Base-by-base conservation (phyloP, 2,888 invertebrate species). In the Thymelicus sylvestris region DNA sequence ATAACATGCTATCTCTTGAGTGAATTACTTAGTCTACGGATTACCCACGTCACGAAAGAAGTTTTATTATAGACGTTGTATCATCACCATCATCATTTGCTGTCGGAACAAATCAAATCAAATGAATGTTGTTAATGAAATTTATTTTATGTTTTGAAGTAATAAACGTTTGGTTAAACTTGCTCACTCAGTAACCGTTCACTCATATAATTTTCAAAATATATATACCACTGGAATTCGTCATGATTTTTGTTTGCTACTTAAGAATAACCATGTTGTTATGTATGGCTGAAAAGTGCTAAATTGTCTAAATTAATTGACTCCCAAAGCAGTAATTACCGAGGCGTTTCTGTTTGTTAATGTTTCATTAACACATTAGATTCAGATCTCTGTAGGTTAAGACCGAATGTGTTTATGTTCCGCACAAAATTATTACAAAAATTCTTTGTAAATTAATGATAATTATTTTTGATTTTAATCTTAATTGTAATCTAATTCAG, bases 301-400 rank as follows among this genome's bases (percentile, higher is more conserved):
- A 44, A 44, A 41, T 1, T 10, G 4, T 3, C 44, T 44, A 44
- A 44, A 44, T 44, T 44, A 8, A 44, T 44, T 2, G 1, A 12
- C 7, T 10, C 44, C 44, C 1, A 44, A 44, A 44, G 81, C 82
- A 84, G 83, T 86, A 86, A 86, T 81, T 84, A 79, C 79, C 76
- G 75, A 76, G 81, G 78, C 80, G 78, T 81, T 81, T 81, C 78
- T 79, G 79, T 80, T 84, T 81, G 83, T 82, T 77, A 83, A 83
- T 82, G 79, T 78, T 76, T 86, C 87, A 89, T 89, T 89, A 88
- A 82, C 78, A 75, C 80, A 78, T 74, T 75, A 79, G 89, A 90
- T 90, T 79, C 19, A 48, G 72, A 90, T 91, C 90, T 91, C 88
- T 91, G 88, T 91, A 90, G 91, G 91, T 91, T 88, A 90, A 85